A percentile compares a stretch with the other conserved stretches of the same genome.
Conservation (phyloP, 2,888 invertebrate genomes). For the Polydrusus pterygomalis region DNA sequence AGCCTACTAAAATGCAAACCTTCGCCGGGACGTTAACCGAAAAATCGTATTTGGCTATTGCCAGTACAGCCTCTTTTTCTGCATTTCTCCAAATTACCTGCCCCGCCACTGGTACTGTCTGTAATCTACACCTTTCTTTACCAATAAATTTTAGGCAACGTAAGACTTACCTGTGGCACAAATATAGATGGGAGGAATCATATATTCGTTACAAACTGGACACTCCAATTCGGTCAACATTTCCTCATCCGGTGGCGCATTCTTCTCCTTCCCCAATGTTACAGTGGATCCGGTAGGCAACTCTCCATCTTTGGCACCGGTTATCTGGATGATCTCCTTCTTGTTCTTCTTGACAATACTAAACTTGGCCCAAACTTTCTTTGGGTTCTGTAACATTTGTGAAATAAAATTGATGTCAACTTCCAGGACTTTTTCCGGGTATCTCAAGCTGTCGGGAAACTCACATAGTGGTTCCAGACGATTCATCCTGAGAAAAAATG, state of each 20-base stretch:
- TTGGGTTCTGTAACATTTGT: slow-evolving; percentile 52
- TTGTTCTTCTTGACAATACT: slow-evolving; percentile 58
- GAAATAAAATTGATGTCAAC: slow-evolving; percentile 54
- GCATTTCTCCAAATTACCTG: too few species aligned
- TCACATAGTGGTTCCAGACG: slow-evolving; percentile 53
- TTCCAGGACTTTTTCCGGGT: slow-evolving; percentile 52
- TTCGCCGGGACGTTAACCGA: too few species aligned
- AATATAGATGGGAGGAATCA: slow-evolving; percentile 61
- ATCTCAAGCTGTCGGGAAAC: slow-evolving; percentile 44
- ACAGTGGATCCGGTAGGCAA: neutral
- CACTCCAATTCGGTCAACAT: slow-evolving; percentile 61
- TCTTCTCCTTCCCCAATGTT: slow-evolving; percentile 24
- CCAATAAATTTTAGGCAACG: too few species aligned
- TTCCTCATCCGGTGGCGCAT: slow-evolving; percentile 52
- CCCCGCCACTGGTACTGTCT: too few species aligned
- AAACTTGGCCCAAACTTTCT: slow-evolving; percentile 52
- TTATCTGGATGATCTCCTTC: slow-evolving; percentile 58
- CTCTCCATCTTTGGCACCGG: slow-evolving; percentile 45
- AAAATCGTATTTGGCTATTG: too few species aligned
- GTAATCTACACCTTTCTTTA: too few species aligned
- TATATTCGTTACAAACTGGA: slow-evolving; percentile 61
- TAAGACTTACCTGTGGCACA: slow-evolving; percentile 58
- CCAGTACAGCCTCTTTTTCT: too few species aligned
- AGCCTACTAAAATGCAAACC: too few species aligned
- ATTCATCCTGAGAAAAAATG: slow-evolving; percentile 42